Percentiles rank a stretch among this genome's conserved stretches.
phyloP scores from a whole-genome alignment of 2,113 vertebrate species.

The Girardinichthys multiradiatus region DNA sequence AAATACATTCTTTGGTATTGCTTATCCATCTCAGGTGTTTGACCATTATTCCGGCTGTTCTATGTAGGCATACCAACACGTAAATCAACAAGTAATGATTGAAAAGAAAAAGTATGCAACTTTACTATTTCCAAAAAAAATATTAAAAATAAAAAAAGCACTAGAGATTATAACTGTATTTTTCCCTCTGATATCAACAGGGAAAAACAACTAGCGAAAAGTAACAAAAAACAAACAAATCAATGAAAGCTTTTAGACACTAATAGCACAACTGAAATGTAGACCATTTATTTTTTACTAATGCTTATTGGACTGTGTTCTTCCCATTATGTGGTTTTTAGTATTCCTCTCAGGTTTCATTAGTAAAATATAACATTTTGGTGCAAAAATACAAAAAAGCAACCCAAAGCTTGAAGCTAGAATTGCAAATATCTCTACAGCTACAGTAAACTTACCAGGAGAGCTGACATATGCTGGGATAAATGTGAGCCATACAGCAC shows the following conservation, averaged over 20 bases:
- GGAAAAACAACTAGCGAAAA: too few species aligned
- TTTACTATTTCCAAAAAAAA: too few species aligned
- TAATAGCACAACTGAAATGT: background rate
- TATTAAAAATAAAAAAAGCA: too few species aligned
- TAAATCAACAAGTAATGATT: too few species aligned
- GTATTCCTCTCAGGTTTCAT: conserved; percentile 76
- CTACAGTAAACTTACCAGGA: conserved; percentile 81
- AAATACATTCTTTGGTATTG: background rate
- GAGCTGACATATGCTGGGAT: conserved; percentile 81
- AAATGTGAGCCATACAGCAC: conserved; percentile 79
- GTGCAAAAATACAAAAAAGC: conserved; percentile 77
- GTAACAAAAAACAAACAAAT: background rate
- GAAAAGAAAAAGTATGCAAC: too few species aligned
- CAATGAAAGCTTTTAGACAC: background rate
- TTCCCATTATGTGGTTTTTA: conserved; percentile 73
- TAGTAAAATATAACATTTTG: conserved; percentile 79
- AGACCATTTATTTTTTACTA: conserved; percentile 5
- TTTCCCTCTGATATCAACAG: too few species aligned
- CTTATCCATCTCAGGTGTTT: background rate
- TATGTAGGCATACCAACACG: too few species aligned
- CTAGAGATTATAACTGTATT: too few species aligned
- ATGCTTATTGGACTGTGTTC: conserved; percentile 10
- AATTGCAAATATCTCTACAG: conserved; percentile 83
- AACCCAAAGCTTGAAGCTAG: conserved; percentile 78
- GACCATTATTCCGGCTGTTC: background rate